Conservation (phyloP, 2,113 vertebrate genomes). For the Nettapus auritus region DNA sequence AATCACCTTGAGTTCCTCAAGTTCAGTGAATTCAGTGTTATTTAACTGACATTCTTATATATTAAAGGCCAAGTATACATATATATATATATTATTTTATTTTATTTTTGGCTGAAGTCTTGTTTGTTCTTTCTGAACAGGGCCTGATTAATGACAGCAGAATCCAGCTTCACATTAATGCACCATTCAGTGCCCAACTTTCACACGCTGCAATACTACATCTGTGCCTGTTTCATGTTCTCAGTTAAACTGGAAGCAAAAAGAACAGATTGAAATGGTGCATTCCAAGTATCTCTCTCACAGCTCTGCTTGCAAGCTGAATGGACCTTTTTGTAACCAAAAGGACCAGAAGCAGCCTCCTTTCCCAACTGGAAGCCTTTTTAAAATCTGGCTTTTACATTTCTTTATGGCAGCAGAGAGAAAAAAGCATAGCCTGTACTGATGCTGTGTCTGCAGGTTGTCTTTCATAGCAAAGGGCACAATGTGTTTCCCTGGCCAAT, state of each 20-base stretch:
- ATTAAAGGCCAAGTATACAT: background rate
- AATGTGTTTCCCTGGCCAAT: background rate
- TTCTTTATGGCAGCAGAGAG: background rate
- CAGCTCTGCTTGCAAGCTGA: background rate
- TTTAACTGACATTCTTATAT: background rate
- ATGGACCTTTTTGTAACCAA: background rate
- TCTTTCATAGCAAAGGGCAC: background rate
- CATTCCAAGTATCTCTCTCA: background rate
- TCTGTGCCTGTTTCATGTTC: background rate
- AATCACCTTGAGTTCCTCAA: conserved; percentile 3
- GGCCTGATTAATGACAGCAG: conserved; percentile 11
- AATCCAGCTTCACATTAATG: background rate
- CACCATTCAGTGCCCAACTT: conserved; percentile 7
- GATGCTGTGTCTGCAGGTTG: background rate
- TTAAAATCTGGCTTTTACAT: background rate
- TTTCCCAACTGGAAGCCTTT: background rate
- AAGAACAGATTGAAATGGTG: background rate
- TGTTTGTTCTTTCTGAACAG: background rate
- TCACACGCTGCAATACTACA: background rate
- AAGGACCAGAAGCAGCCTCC: background rate
- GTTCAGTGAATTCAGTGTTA: conserved; percentile 1
- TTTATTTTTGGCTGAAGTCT: background rate
- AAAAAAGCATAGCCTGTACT: background rate
- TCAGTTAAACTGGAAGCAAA: background rate
- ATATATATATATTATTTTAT: no score